Evolutionary conservation across 2,888 invertebrate genomes (phyloP).

Genomic region (Cephus sareptanus): DNA sequence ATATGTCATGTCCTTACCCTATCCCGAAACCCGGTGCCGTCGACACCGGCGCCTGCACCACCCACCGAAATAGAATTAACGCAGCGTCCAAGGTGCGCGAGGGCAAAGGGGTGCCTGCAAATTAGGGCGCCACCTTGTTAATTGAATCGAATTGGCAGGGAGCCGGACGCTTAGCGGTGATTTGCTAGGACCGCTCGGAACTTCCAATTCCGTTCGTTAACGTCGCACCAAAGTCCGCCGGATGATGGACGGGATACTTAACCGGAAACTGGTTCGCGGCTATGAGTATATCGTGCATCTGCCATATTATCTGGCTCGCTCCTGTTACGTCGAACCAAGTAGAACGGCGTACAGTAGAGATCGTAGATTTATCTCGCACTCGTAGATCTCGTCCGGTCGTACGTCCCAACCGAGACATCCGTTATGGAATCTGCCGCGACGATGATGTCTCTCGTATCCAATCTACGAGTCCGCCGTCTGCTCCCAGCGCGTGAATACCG

Average conservation of each 20-base stretch:
- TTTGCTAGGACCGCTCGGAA: not conserved
- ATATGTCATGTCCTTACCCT: not conserved
- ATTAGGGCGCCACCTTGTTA: conserved; percentile 27
- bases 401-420: no score
- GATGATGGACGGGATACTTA: no score
- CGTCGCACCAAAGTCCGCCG: no score
- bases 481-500: conserved; percentile 8
- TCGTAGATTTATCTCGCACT: no score
- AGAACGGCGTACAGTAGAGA: no score
- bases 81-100: conserved; percentile 8
- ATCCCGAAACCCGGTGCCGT: not conserved
- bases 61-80: conserved; percentile 15
- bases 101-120: conserved; percentile 7
- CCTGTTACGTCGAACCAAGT: no score
- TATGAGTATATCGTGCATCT: no score
- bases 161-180: conserved; percentile 5
- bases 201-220: no score
- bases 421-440: no score
- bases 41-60: not conserved
- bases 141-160: conserved; percentile 32
- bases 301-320: no score
- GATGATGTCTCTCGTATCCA: not conserved
- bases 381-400: no score
- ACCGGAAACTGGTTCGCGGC: no score
- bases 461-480: conserved; percentile 5